A percentile compares a stretch with the other conserved stretches of the same genome.
These are phyloP conservation scores for Papilio machaon DNA, from an alignment of 1,140 invertebrate genomes.

Conservation along the genomic window DNA sequence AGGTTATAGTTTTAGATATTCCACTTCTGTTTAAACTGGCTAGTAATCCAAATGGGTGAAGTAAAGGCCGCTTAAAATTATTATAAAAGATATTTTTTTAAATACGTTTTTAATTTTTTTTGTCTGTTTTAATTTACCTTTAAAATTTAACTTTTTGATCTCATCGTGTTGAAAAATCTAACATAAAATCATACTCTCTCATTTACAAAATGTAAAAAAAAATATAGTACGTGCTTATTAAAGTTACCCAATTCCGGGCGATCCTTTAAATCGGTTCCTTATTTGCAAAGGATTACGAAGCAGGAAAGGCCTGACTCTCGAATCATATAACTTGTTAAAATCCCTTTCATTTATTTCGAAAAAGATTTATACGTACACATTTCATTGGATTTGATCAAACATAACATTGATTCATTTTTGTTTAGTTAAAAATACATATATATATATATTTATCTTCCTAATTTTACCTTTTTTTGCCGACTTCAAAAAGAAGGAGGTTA, in stretches of 20 bases:
- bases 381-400: conserved; percentile 11
- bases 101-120: no score
- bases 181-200: neutral
- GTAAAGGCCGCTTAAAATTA: no score
- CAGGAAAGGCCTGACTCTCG: conserved; percentile 5
- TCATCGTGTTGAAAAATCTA: neutral
- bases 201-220: conserved; percentile 8
- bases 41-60: no score
- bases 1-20: no score
- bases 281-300: conserved; percentile 18
- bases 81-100: no score
- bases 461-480: neutral
- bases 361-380: conserved; percentile 7
- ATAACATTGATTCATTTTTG: conserved; percentile 3
- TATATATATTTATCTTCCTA: neutral
- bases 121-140: neutral
- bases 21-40: no score
- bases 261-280: conserved; percentile 20
- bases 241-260: neutral
- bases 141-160: neutral
- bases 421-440: conserved; percentile 1
- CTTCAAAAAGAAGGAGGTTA: no score
- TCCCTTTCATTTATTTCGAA: conserved; percentile 11
- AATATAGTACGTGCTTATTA: conserved; percentile 24
- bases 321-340: conserved; percentile 15